Evolutionary conservation across 2,888 invertebrate species (phyloP).

Genomic region (Pseudococcus longispinus): DNA sequence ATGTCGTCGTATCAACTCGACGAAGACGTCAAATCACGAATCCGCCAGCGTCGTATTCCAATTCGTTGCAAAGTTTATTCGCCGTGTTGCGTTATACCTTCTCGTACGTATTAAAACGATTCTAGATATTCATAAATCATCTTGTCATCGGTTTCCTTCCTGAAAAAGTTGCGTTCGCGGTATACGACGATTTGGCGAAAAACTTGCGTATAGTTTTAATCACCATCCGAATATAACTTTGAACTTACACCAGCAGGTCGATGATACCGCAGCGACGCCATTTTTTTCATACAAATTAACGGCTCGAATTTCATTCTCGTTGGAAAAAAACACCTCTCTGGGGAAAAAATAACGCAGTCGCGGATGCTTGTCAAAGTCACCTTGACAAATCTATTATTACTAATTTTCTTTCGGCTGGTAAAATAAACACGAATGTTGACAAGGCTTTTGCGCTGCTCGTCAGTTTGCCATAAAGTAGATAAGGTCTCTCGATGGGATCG

Average conservation of each 20-base stretch:
- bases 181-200: neutral
- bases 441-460: neutral
- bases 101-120: no score
- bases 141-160: neutral
- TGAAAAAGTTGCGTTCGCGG: neutral
- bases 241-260: neutral
- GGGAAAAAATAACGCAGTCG: neutral
- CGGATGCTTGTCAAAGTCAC: neutral
- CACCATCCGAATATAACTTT: neutral
- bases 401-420: neutral
- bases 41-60: neutral
- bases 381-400: neutral
- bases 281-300: neutral
- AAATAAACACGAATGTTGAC: neutral
- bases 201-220: neutral
- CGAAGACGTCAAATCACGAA: neutral
- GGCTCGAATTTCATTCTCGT: neutral
- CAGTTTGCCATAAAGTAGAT: neutral
- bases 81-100: no score
- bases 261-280: neutral
- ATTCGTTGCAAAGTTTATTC: neutral
- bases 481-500: neutral
- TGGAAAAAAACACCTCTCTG: neutral
- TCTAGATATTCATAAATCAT: constrained; percentile 2
- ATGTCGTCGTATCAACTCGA: neutral